Conservation (phyloP, 2,113 vertebrate species). For the Lanius ludovicianus region DNA sequence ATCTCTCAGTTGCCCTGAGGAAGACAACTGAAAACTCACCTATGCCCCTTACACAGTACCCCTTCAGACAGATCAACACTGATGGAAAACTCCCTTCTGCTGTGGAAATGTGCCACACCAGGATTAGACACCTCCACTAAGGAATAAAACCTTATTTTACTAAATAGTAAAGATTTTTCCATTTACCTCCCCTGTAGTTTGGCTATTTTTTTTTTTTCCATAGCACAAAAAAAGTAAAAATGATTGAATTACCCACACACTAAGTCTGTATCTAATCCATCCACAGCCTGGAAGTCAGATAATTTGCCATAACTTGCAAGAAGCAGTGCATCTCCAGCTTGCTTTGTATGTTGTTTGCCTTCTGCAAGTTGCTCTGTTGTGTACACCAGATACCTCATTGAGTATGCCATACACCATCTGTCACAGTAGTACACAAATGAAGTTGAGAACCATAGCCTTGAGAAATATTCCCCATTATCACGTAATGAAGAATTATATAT, state of each 20-base stretch:
- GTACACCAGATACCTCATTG: not conserved
- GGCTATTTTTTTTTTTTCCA: not conserved
- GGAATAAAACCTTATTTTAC: not conserved
- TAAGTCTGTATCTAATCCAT: constrained; percentile 16
- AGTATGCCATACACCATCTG: not conserved
- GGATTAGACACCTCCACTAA: not conserved
- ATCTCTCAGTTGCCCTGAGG: not conserved
- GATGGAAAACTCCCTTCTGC: not conserved
- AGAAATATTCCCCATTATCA: constrained; percentile 27
- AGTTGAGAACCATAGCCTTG: constrained; percentile 55
- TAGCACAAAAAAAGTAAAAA: not conserved
- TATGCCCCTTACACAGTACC: not conserved
- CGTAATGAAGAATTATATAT: constrained; percentile 41
- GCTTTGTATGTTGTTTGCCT: constrained; percentile 11
- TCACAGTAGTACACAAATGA: constrained; percentile 8
- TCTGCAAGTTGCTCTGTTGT: constrained; percentile 20
- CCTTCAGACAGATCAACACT: not conserved
- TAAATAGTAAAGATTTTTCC: not conserved
- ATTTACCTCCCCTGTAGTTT: not conserved
- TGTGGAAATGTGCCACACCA: not conserved
- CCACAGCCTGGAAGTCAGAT: constrained; percentile 33
- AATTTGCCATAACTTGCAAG: constrained; percentile 33
- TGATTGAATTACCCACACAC: not conserved
- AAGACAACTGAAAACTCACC: not conserved
- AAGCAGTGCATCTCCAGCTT: constrained; percentile 10